phyloP scores from a whole-genome alignment of 2,888 invertebrate genomes.

The Synergus gifuensis region DNA sequence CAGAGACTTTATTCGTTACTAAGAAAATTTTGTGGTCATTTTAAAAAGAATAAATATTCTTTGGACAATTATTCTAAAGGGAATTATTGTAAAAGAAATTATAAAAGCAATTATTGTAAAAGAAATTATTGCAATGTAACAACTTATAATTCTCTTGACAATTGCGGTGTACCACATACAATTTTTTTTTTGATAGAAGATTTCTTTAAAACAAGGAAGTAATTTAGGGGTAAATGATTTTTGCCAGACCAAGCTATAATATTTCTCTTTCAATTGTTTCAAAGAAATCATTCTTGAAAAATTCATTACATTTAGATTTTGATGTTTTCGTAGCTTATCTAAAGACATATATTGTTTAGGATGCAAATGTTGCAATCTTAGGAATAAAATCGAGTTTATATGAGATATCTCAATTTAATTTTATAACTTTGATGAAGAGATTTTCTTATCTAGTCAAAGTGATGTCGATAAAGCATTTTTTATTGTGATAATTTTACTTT shows the following conservation, averaged over 20 bases:
- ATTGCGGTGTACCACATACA: slow-evolving; percentile 28
- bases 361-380: not conserved
- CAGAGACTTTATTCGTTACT: not conserved
- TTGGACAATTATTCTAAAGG: not conserved
- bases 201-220: slow-evolving; percentile 33
- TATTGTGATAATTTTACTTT: not conserved
- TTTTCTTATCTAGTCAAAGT: not conserved
- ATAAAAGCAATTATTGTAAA: not conserved
- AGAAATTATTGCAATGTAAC: not conserved
- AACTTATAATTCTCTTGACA: not conserved
- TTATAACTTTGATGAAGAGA: not conserved
- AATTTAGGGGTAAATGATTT: slow-evolving; percentile 24
- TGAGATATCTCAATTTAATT: not conserved
- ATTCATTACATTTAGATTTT: not conserved
- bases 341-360: not conserved
- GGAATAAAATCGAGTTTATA: not conserved
- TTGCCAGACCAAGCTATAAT: slow-evolving; percentile 34
- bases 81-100: not conserved
- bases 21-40: not conserved
- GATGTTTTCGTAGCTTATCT: not conserved
- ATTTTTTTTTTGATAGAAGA: not conserved
- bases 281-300: slow-evolving; percentile 11
- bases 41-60: not conserved
- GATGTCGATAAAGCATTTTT: not conserved
- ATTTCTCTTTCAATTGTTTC: slow-evolving; percentile 11